Base-by-base conservation (phyloP, 1,140 invertebrate genomes). In the Apis florea region DNA sequence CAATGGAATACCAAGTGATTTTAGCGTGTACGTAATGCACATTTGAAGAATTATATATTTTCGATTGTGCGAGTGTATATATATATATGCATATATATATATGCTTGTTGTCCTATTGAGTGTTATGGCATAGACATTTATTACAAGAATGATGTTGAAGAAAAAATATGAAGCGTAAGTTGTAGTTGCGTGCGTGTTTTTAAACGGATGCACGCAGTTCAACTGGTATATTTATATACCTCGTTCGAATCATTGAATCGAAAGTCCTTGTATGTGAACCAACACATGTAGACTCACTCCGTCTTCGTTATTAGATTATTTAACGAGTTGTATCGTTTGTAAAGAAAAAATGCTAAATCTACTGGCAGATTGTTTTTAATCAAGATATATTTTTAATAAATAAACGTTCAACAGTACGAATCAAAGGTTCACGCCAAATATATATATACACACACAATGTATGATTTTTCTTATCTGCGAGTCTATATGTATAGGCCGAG, bases 341-440 rank as follows among this genome's bases (percentile, higher is more conserved):
- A 70, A 79, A 53, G 21, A 64, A 54, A 64, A 54, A 72, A 24
- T 5, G 70, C 59, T 73, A 67, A 80, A 80, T 58, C 58, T 58
- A 47, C 17, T 40, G 21, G 58, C 53, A 40, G 67, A 74, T 58
- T 61, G 71, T 74, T 80, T 54, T 72, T 56, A 51, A 68, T 73
- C 56, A 15, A 76, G 79, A 77, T 76, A 47, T 73, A 61, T 74
- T 73, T 85, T 85, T 77, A 83, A 61, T 58, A 64, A 73, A 73
- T 73, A 64, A 83, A 83, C 40, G 63, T 79, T 72, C 69, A 79
- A 75, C 64, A 87, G 73, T 89, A 84, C 74, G 82, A 89, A 89
- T 89, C 88, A 89, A 89, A 89, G 83, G 79, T 81, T 82, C 84
- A 89, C 83, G 87, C 88, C 88, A 89, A 89, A 89, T 89, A 88